phyloP scores from a whole-genome alignment of 2,888 invertebrate species.

The Lymantria dispar region DNA sequence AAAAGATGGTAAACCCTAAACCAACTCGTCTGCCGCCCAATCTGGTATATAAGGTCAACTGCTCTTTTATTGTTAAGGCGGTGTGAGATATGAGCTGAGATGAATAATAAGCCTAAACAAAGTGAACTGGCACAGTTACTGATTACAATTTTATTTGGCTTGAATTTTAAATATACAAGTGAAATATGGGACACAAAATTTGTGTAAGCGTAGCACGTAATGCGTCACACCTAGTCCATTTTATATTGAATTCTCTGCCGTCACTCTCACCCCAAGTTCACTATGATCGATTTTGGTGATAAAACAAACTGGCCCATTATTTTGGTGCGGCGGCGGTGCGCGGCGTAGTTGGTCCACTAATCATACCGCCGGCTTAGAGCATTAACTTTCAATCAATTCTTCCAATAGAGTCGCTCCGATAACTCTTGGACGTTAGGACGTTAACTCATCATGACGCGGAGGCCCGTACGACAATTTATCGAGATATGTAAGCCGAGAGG shows the following conservation, averaged over 20 bases:
- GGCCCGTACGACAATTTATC: conserved; percentile 35
- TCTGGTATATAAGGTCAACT: too few relatives aligned
- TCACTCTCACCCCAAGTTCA: background rate
- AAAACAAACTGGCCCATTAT: conserved; percentile 15
- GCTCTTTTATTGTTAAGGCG: too few relatives aligned
- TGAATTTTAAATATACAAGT: conserved; percentile 13
- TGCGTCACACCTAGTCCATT: background rate
- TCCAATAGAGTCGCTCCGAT: conserved; percentile 30
- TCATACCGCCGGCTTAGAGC: conserved; percentile 16
- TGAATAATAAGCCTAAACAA: background rate
- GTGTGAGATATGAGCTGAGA: too few relatives aligned
- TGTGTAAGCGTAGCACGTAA: background rate
- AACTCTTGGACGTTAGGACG: conserved; percentile 13
- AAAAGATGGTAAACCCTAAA: too few relatives aligned
- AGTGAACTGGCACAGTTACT: conserved; percentile 10
- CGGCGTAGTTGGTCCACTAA: conserved; percentile 12
- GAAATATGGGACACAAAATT: background rate
- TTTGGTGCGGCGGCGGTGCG: conserved; percentile 1
- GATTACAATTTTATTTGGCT: conserved; percentile 10
- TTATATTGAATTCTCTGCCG: background rate
- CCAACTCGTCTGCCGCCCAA: too few relatives aligned
- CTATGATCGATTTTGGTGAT: conserved; percentile 20
- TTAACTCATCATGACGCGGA: conserved; percentile 24
- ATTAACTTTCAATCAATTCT: conserved; percentile 43
- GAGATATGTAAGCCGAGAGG: conserved; percentile 27